Evolutionary conservation across 2,888 invertebrate species (phyloP), one percentile per base, ranked within the genome.

Genomic region (Schizotus pectinicornis): DNA sequence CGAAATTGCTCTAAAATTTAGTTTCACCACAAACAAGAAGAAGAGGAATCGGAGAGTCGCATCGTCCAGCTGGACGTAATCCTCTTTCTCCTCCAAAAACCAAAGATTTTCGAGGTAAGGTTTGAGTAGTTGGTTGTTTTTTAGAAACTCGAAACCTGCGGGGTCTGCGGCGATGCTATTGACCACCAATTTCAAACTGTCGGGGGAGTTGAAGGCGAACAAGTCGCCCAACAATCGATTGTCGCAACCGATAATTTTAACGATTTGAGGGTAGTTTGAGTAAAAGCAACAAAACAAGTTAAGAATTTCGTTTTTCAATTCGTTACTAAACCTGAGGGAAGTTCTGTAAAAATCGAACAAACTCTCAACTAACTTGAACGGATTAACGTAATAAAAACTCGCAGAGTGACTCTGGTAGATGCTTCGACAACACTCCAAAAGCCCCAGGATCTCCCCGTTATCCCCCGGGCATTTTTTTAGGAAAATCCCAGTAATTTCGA

Each of bases 381-480:
- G 56, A 43, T 66, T 61, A 8, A 55, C 37, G 13, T 62, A 47
- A 43, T 43, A 38, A 13, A 63, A 54, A 7, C 52, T 36, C 11
- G 60, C 52, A 12, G 59, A 47, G 43, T 66, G 62, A 31, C 53
- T 53, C 13, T 32, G 31, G 41, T 64, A 66, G 14, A 70, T 59
- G 48, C 56, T 64, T 11, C 46, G 12, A 38, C 64, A 67, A 51
- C 65, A 68, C 37, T 64, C 59, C n/a, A 67, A 43, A 37, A 67
- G 55, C 7, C 57, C 43, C 13, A 55, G 46, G 30, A 61, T 43
- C n/a, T 48, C 43, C 30, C 60, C 56, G 53, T 62, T 64, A 7
- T 43, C 49, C 43, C 62, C 64, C 22, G 62, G 48, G 37, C 58
- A 57, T 32, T 52, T 57, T 47, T 59, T 56, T 5, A 67, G 22